These are phyloP conservation scores for Drosophila paranaensis DNA, from an alignment of 2,888 invertebrate species.

Conservation along the genomic window DNA sequence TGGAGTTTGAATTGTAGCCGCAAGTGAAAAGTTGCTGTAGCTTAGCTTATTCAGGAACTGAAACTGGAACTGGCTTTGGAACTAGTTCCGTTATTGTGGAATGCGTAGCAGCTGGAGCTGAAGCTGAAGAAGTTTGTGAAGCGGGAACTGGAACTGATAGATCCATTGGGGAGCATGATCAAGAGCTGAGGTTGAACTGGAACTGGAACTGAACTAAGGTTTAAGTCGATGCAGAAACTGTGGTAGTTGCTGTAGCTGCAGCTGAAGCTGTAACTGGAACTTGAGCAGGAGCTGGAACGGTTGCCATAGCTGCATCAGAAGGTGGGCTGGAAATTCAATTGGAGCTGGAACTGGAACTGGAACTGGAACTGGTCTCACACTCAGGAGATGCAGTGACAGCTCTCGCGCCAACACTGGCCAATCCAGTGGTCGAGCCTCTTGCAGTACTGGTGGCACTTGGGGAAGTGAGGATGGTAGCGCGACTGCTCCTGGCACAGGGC, in stretches of 20 bases:
- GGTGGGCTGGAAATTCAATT: background rate
- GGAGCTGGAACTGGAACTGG: no score
- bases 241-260: background rate
- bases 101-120: background rate
- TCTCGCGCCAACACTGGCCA: constrained; percentile 81
- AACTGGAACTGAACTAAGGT: background rate
- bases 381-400: constrained; percentile 82
- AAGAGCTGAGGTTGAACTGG: no score
- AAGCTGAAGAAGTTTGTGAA: background rate
- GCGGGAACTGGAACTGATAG: background rate
- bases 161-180: background rate
- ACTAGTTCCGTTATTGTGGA: background rate
- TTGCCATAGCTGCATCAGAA: no score
- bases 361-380: background rate
- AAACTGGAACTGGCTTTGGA: background rate
- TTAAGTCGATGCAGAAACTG: no score
- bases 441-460: constrained; percentile 82
- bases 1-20: background rate
- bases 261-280: background rate
- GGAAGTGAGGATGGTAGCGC: constrained; percentile 80
- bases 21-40: no score
- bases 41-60: background rate
- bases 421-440: constrained; percentile 81
- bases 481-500: constrained; percentile 76
- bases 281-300: background rate